Base-by-base conservation (phyloP, 1,140 invertebrate genomes). In the Aplysia californica region DNA sequence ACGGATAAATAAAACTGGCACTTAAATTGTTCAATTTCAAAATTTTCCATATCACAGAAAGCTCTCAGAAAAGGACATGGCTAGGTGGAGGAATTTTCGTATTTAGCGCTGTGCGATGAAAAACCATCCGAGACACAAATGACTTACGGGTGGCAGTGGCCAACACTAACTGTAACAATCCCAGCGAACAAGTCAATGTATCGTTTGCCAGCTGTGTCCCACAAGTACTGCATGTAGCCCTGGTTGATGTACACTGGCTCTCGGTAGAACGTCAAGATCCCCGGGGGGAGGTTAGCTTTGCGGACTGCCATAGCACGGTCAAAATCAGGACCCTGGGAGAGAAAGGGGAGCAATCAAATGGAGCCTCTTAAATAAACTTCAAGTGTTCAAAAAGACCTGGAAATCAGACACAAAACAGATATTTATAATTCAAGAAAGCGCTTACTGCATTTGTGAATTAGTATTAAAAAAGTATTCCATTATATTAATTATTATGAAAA, bases 141-240 rank as follows among this genome's bases (percentile, higher is more conserved):
- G 31, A 93, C 94, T 94, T 92, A 98, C 96, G 97, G 97, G 92
- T 99, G 97, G 89, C 96, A 98, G 89, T 99, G 97, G 29, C 98
- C 98, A n/a, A 99, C 96, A 68, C 95, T 96, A 35, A 99, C 95
- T 0, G 98, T 99, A 2, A 97, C 97, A 80, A 99, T 98, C 20
- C 98, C 98, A 15, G 93, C 97, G 89, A 98, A 97, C 91, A 98
- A 93, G 89, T 99, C 97, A 33, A 99, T 91, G 89, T 98, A 99
- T 83, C 96, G 91, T 80, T 93, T 94, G 5, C 96, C 96, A 65
- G 93, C 91, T 71, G 95, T 92, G 87, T 98, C 97, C 89, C 93
- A 99, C 1, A 99, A 88, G 94, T 95, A 99, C 89, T 99, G 90
- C 87, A 89, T 90, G 75, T 89, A 75, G 20, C 97, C 97, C 78